A percentile compares a stretch with the other conserved stretches of the same genome.
Conservation (phyloP, 2,113 vertebrate species). For the Tetrax tetrax region DNA sequence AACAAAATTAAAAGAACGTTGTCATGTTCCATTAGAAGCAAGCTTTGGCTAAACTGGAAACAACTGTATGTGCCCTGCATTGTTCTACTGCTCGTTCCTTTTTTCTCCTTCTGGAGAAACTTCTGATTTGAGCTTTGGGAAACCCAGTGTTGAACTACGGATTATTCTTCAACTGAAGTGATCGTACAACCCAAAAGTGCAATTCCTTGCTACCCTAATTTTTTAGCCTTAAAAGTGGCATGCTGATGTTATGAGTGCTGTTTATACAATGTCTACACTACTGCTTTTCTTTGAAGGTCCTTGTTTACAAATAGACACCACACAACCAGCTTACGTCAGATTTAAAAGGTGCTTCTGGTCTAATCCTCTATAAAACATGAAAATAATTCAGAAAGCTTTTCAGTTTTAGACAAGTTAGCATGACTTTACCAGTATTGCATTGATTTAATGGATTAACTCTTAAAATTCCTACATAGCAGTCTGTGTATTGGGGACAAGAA, state of each 20-base stretch:
- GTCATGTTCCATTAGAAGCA: background rate
- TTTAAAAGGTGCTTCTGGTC: background rate
- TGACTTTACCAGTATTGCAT: background rate
- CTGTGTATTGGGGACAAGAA: background rate
- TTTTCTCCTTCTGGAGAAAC: background rate
- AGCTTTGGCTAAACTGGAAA: background rate
- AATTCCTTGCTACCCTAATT: background rate
- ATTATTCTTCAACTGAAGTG: background rate
- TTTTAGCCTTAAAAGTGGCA: background rate
- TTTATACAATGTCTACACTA: background rate
- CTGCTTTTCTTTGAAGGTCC: background rate
- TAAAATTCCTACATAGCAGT: background rate
- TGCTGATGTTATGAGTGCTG: background rate
- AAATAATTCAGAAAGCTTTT: background rate
- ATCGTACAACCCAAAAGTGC: background rate
- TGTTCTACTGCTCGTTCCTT: background rate
- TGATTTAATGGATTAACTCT: background rate
- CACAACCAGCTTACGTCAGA: background rate
- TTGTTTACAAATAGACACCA: background rate
- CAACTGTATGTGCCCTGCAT: background rate
- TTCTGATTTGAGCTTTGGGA: background rate
- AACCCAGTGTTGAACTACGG: background rate
- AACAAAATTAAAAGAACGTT: background rate
- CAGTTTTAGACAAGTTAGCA: background rate
- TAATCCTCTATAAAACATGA: background rate